Evolutionary conservation across 2,888 invertebrate species (phyloP), one percentile per base, ranked within the genome.

Genomic region (Blastobasis lacticolella): DNA sequence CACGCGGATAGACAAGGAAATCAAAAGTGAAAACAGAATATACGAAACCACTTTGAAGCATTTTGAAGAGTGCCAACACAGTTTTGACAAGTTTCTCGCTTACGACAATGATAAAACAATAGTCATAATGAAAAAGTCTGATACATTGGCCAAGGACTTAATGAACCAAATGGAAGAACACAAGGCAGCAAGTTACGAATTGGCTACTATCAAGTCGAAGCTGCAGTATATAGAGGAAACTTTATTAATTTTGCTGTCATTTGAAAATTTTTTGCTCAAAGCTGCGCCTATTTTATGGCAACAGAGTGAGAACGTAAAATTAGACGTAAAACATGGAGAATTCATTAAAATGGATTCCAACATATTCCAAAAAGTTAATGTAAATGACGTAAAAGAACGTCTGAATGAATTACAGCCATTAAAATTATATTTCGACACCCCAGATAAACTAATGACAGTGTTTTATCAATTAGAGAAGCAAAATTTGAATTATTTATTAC

Each of bases 21-120:
- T 84, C 48, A 78, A 80, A 69, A 71, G 71, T 1, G 88, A 88
- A 57, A 73, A 65, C 61, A 69, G 60, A 38, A 75, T 78, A 51
- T 87, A 77, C 57, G 77, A 79, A 59, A 78, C 71, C 5, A 77
- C 86, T 6, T 74, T 67, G 6, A 75, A 69, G 57, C 78, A 85
- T 57, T 88, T 88, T 56, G 79, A 81, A 45, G 86, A 86, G 53
- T 86, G 78, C 57, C 76, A 81, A 59, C 75, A 81, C 40, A 85
- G 88, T 60, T 88, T 88, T 55, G 83, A 88, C 56, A 88, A 85
- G 58, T 88, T 88, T 59, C 65, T 88, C 37, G 84, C 86, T 9
- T 71, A 85, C 48, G 83, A 88, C 54, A 88, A 88, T 55, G 79
- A 87, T 60, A 81, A 82, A 71, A 88, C 88, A 1, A 88, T 88